Percentiles rank a stretch among this genome's conserved stretches.
Conservation (phyloP, 1,140 invertebrate species). For the Apis mellifera region DNA sequence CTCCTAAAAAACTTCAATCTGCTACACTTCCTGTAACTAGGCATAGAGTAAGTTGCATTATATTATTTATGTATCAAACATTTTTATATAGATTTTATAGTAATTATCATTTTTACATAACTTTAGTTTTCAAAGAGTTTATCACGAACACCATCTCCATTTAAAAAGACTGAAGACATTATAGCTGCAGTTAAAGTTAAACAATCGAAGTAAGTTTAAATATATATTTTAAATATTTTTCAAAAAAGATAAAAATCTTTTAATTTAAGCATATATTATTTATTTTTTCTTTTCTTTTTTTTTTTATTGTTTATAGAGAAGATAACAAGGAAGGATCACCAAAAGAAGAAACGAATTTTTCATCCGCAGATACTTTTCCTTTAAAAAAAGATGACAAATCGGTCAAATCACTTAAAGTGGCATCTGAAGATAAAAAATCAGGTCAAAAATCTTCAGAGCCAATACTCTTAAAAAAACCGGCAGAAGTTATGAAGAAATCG, state of each 20-base stretch:
- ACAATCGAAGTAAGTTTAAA: constrained; percentile 71
- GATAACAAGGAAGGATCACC: constrained; percentile 74
- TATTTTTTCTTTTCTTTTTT: not conserved
- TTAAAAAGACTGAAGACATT: constrained; percentile 89
- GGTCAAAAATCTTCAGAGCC: constrained; percentile 70
- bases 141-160: constrained; percentile 90
- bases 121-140: constrained; percentile 86
- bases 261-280: not conserved
- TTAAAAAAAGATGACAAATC: constrained; percentile 77
- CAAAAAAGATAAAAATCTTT: not conserved
- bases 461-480: constrained; percentile 68
- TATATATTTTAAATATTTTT: not conserved
- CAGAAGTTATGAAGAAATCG: constrained; percentile 77
- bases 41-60: constrained; percentile 71
- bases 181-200: constrained; percentile 77
- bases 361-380: constrained; percentile 72
- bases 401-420: constrained; percentile 67
- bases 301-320: constrained; percentile 65
- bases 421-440: constrained; percentile 74
- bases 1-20: constrained; percentile 77
- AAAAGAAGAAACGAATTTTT: constrained; percentile 68
- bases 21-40: constrained; percentile 74
- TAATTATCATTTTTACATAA: not conserved
- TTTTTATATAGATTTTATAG: not conserved
- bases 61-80: not conserved